Conservation (phyloP, 1,140 invertebrate genomes). For the Diorhabda carinulata region DNA sequence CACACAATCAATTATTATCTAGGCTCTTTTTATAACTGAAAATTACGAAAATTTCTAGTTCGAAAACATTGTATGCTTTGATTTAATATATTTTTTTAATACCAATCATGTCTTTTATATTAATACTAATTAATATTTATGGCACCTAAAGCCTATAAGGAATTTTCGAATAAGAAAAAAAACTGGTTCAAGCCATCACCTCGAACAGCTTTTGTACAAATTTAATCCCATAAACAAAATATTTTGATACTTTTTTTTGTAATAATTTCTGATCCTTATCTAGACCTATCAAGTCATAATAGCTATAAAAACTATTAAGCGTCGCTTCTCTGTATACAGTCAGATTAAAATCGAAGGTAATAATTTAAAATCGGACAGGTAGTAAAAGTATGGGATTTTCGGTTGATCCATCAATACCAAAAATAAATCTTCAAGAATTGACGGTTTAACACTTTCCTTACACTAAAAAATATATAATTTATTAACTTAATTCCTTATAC, state of each 20-base stretch:
- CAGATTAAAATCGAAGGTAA: not conserved
- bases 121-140: not conserved
- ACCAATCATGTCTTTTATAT: not conserved
- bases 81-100: not conserved
- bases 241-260: not conserved
- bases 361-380: constrained; percentile 1
- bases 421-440: not conserved
- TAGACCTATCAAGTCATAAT: not conserved
- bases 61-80: too few species aligned
- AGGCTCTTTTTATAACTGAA: too few species aligned
- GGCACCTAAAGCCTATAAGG: not conserved
- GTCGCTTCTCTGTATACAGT: not conserved
- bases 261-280: not conserved
- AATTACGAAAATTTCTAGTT: too few species aligned
- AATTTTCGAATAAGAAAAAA: not conserved
- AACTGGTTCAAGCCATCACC: not conserved
- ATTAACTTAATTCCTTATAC: not conserved
- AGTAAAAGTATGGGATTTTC: not conserved
- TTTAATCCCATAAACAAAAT: constrained; percentile 1
- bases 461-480: not conserved
- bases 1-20: too few species aligned
- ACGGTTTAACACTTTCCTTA: not conserved
- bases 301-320: constrained; percentile 1
- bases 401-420: not conserved
- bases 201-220: not conserved